phyloP scores from a whole-genome alignment of 1,140 invertebrate genomes.

The Mycetomoellerius zeteki region DNA sequence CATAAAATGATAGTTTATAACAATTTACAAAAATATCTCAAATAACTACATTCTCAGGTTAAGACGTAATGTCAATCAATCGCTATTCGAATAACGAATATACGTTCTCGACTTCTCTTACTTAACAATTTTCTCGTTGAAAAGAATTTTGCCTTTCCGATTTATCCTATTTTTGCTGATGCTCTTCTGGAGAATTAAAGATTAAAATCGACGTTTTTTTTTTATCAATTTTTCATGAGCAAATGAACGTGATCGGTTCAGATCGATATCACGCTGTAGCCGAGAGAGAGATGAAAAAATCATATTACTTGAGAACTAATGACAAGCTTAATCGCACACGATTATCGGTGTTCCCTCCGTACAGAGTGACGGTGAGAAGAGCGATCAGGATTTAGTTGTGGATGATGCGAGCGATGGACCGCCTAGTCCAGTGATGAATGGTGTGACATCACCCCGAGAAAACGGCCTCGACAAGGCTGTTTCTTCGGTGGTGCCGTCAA shows the following conservation, averaged over 20 bases:
- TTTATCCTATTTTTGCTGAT: neutral
- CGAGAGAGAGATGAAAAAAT: slow-evolving; percentile 11
- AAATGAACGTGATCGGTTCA: neutral
- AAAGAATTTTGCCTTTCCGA: neutral
- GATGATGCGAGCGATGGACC: slow-evolving; percentile 95
- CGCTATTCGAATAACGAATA: neutral
- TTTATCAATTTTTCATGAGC: neutral
- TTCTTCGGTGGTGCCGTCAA: slow-evolving; percentile 76
- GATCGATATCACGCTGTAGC: neutral
- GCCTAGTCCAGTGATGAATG: slow-evolving; percentile 88
- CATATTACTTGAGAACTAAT: neutral
- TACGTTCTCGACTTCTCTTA: neutral
- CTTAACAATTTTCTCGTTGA: neutral
- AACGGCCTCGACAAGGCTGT: slow-evolving; percentile 91
- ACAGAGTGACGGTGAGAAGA: slow-evolving; percentile 98
- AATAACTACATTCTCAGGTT: too few relatives aligned
- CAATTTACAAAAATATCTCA: too few relatives aligned
- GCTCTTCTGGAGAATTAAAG: neutral
- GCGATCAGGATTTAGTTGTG: slow-evolving; percentile 98
- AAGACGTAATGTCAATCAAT: neutral
- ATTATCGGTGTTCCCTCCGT: neutral
- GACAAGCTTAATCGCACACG: neutral
- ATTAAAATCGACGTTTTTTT: neutral
- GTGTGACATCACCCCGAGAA: slow-evolving; percentile 93
- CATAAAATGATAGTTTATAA: too few relatives aligned